Conservation (phyloP, 92 coral and sea anemone species). For the Palythoa heliodiscus region DNA sequence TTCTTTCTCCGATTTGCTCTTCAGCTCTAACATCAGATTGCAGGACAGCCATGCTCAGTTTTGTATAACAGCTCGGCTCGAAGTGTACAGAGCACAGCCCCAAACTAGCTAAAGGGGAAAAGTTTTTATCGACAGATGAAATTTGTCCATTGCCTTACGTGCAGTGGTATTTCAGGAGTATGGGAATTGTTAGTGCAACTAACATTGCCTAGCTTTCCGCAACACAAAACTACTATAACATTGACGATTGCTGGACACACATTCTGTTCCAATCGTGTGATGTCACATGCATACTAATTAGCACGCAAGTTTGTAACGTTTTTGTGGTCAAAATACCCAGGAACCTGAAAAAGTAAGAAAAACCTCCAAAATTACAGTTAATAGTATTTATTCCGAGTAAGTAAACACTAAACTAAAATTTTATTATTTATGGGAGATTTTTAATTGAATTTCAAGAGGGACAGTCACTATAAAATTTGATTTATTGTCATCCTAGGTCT, state of each 20-base stretch:
- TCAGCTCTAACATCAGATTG: neutral
- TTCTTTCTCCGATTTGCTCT: neutral
- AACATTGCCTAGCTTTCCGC: neutral
- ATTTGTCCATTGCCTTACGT: too few relatives aligned
- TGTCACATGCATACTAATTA: neutral
- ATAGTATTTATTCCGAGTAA: too few relatives aligned
- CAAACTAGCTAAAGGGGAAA: too few relatives aligned
- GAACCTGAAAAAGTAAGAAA: neutral
- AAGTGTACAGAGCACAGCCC: constrained; percentile 59
- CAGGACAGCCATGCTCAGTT: neutral
- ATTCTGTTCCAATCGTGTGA: neutral
- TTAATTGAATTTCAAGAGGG: too few relatives aligned
- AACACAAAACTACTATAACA: neutral
- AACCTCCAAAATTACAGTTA: neutral
- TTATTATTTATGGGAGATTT: too few relatives aligned
- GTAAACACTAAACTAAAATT: too few relatives aligned
- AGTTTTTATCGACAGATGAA: too few relatives aligned
- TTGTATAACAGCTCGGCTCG: constrained; percentile 40
- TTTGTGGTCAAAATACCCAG: neutral
- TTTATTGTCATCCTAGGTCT: too few relatives aligned
- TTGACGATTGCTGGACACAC: neutral
- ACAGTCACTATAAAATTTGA: too few relatives aligned
- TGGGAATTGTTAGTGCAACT: too few relatives aligned
- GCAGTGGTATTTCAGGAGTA: too few relatives aligned
- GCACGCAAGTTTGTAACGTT: neutral